Conservation (phyloP, 2,797 vertebrate species). For the Falco novaeseelandiae region DNA sequence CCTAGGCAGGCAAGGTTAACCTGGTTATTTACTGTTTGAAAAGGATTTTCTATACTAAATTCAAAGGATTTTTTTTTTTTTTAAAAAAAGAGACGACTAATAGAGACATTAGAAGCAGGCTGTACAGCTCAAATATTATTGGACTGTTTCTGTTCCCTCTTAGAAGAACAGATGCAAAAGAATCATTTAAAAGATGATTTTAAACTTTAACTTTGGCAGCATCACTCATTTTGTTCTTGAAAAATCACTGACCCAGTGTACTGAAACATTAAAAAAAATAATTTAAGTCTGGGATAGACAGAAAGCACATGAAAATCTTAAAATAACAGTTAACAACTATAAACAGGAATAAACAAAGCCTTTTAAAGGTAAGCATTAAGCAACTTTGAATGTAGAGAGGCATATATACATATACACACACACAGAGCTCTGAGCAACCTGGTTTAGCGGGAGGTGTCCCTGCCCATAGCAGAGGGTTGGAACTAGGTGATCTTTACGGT, state of each 20-base stretch:
- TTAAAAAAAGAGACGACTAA: background rate
- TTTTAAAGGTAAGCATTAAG: background rate
- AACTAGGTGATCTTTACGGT: too few relatives aligned
- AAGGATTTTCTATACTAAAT: background rate
- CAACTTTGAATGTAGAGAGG: background rate
- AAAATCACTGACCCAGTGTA: background rate
- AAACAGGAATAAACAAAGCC: background rate
- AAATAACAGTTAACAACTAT: background rate
- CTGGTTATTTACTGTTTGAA: background rate
- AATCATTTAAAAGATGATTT: background rate
- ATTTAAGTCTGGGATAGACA: background rate
- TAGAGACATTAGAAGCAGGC: background rate
- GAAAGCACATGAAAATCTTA: background rate
- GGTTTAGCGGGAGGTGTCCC: too few relatives aligned
- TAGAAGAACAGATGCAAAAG: background rate
- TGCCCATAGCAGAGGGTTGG: too few relatives aligned
- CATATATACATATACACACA: too few relatives aligned
- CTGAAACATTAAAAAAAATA: background rate
- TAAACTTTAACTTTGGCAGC: background rate
- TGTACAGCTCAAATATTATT: background rate
- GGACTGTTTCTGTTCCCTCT: background rate
- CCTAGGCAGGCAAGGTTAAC: background rate
- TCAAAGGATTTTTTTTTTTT: too few relatives aligned
- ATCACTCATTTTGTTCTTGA: background rate
- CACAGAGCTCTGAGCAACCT: too few relatives aligned